phyloP scores from a whole-genome alignment of 2,888 invertebrate species.

The Meteorus colon region DNA sequence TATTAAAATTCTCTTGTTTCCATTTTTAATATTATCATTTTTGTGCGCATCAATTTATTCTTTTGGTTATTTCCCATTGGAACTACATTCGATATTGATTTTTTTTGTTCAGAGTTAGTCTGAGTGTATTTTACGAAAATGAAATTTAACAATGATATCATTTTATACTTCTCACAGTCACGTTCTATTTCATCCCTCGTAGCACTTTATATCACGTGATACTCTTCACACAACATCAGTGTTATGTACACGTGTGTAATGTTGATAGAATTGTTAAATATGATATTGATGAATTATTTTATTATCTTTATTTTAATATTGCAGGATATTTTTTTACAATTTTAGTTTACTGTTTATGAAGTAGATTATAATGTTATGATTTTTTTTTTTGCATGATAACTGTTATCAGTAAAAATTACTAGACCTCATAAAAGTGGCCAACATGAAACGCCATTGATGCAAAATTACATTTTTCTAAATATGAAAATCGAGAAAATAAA shows the following conservation, averaged over 20 bases:
- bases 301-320: too few species aligned
- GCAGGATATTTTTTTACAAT: background rate
- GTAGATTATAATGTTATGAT: slow-evolving; percentile 11
- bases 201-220: background rate
- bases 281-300: too few species aligned
- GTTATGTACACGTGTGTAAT: too few species aligned
- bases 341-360: background rate
- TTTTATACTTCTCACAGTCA: background rate
- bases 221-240: too few species aligned
- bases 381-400: slow-evolving; percentile 11
- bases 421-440: slow-evolving; percentile 32
- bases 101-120: too few species aligned
- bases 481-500: background rate
- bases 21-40: too few species aligned
- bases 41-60: too few species aligned
- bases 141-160: background rate
- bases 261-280: too few species aligned
- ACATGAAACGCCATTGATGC: background rate
- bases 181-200: background rate
- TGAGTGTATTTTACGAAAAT: too few species aligned
- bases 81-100: too few species aligned
- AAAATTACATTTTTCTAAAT: background rate
- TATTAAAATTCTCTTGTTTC: too few species aligned
- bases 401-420: slow-evolving; percentile 34
- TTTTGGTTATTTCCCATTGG: too few species aligned